A percentile compares a stretch with the other conserved stretches of the same genome.
Evolutionary conservation across 1,140 invertebrate species (phyloP).

Genomic region (Cecropterus lyciades): DNA sequence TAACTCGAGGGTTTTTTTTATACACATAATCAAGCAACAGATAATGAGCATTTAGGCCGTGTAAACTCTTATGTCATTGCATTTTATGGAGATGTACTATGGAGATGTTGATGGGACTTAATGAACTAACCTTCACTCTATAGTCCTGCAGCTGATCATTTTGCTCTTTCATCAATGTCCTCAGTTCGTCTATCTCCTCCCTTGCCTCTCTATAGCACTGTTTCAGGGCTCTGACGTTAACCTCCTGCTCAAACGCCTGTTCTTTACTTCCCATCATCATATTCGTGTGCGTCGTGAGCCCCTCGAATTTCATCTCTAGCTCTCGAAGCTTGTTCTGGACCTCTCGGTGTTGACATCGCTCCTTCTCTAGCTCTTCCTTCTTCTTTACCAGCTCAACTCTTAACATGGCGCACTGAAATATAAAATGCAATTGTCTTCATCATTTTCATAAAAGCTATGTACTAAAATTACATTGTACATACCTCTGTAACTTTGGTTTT

Average conservation of each 20-base stretch:
- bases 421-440: neutral
- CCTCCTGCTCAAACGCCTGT: conserved; percentile 87
- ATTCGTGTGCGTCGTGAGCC: conserved; percentile 67
- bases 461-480: neutral
- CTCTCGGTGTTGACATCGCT: conserved; percentile 70
- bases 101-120: no score
- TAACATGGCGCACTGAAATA: conserved; percentile 69
- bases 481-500: conserved; percentile 78
- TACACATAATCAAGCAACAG: no score
- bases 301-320: conserved; percentile 75
- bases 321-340: conserved; percentile 68
- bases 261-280: conserved; percentile 85
- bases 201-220: conserved; percentile 87
- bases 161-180: conserved; percentile 88
- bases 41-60: no score
- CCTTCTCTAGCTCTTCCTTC: conserved; percentile 75
- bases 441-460: neutral
- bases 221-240: conserved; percentile 86
- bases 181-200: conserved; percentile 88
- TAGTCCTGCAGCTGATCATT: conserved; percentile 89
- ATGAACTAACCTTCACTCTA: conserved; percentile 86
- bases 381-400: conserved; percentile 63
- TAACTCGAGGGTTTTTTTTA: no score
- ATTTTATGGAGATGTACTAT: no score
- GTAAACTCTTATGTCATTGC: no score